phyloP scores from a whole-genome alignment of 2,888 invertebrate genomes.

The Heliothis peltigera region DNA sequence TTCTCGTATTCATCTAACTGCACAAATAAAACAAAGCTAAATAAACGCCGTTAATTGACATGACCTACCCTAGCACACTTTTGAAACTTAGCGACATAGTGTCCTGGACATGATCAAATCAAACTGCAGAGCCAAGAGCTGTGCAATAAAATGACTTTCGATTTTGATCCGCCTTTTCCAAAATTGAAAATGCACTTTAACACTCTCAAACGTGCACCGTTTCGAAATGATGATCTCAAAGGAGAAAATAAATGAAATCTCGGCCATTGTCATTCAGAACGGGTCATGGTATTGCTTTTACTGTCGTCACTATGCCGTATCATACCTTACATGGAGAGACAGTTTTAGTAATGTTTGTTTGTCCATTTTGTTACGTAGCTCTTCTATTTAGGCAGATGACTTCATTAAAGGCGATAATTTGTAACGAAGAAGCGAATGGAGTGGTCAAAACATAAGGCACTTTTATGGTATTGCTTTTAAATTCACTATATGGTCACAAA shows the following conservation, averaged over 20 bases:
- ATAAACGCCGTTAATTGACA: too few relatives aligned
- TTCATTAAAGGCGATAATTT: slow-evolving; percentile 51
- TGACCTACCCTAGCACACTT: neutral
- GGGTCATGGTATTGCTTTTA: slow-evolving; percentile 57
- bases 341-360: slow-evolving; percentile 58
- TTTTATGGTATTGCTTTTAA: slow-evolving; percentile 27
- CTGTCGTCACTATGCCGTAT: slow-evolving; percentile 41
- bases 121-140: neutral
- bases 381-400: slow-evolving; percentile 50
- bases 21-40: neutral
- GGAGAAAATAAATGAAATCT: slow-evolving; percentile 68
- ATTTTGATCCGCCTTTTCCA: slow-evolving; percentile 54
- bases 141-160: slow-evolving; percentile 19
- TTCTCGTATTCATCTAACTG: neutral
- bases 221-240: slow-evolving; percentile 69
- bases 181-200: slow-evolving; percentile 46
- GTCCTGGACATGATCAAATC: neutral
- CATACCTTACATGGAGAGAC: slow-evolving; percentile 50
- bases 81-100: neutral
- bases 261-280: slow-evolving; percentile 66
- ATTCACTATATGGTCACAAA: too few relatives aligned
- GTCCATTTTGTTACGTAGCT: slow-evolving; percentile 57
- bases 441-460: slow-evolving; percentile 20
- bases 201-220: slow-evolving; percentile 48
- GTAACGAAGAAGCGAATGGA: slow-evolving; percentile 20